Percentiles rank a stretch among this genome's conserved stretches.
These are phyloP conservation scores for Chelidonichthys spinosus DNA, from an alignment of 2,797 vertebrate genomes.

Conservation along the genomic window DNA sequence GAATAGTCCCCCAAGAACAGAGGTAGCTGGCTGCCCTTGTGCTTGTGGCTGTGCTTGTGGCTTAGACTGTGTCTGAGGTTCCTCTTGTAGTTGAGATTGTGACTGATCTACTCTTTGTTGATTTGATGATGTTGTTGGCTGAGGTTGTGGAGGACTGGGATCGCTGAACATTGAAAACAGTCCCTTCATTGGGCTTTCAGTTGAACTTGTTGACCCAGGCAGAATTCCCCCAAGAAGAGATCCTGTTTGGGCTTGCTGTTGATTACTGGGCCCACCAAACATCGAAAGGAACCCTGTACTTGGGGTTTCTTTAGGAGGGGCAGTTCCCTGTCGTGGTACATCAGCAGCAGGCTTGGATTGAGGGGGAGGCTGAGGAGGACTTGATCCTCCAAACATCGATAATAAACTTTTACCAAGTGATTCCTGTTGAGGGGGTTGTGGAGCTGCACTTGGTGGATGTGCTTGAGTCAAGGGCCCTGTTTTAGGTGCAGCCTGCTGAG, in stretches of 20 bases:
- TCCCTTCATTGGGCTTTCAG: slow-evolving; percentile 77
- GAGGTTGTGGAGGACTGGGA: slow-evolving; percentile 59
- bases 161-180: slow-evolving; percentile 76
- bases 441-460: slow-evolving; percentile 41
- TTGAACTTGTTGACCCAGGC: slow-evolving; percentile 73
- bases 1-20: slow-evolving; percentile 79
- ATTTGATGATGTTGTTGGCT: slow-evolving; percentile 39
- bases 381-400: slow-evolving; percentile 85
- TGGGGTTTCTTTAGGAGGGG: slow-evolving; percentile 77
- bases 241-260: slow-evolving; percentile 70
- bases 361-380: slow-evolving; percentile 48
- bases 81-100: slow-evolving; percentile 50
- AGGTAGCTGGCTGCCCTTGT: slow-evolving; percentile 63
- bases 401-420: slow-evolving; percentile 83
- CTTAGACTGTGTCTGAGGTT: slow-evolving; percentile 55
- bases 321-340: slow-evolving; percentile 43
- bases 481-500: slow-evolving; percentile 62
- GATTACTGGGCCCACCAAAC: slow-evolving; percentile 72
- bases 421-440: slow-evolving; percentile 71
- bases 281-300: slow-evolving; percentile 78
- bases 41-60: slow-evolving; percentile 57
- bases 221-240: slow-evolving; percentile 79
- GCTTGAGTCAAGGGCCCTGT: slow-evolving; percentile 47
- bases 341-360: slow-evolving; percentile 62
- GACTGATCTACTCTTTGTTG: slow-evolving; percentile 54